Percentiles rank a stretch among this genome's conserved stretches.
These are phyloP conservation scores for Mycteria americana DNA, from an alignment of 2,797 vertebrate genomes.

Conservation along the genomic window DNA sequence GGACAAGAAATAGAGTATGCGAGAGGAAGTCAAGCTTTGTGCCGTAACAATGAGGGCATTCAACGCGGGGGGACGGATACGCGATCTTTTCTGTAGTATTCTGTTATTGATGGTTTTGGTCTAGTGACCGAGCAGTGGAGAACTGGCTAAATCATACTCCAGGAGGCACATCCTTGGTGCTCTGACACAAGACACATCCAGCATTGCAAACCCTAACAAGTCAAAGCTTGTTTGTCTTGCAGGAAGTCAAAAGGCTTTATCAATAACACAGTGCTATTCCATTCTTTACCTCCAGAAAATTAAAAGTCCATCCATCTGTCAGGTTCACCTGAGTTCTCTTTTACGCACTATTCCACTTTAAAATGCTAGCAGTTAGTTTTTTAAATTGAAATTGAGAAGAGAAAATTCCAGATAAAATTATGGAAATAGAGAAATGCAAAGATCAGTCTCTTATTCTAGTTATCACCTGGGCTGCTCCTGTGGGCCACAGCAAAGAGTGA, in stretches of 20 bases:
- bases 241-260: not conserved
- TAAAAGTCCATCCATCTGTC: not conserved
- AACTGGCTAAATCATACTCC: not conserved
- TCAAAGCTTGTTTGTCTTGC: not conserved
- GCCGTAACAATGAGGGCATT: rapidly evolving
- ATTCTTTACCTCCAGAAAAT: not conserved
- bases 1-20: not conserved
- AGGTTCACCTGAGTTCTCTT: not conserved
- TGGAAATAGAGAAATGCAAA: not conserved
- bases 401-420: not conserved
- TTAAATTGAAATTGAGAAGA: rapidly evolving
- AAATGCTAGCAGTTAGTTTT: not conserved
- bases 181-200: not conserved
- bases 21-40: not conserved
- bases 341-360: not conserved
- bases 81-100: rapidly evolving
- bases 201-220: not conserved
- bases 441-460: rapidly evolving
- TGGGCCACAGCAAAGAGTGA: not conserved
- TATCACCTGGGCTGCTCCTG: not conserved
- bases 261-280: rapidly evolving
- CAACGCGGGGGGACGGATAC: rapidly evolving
- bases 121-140: not conserved
- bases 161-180: not conserved
- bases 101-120: not conserved